Conservation (phyloP, 2,797 vertebrate genomes). For the Chromis chromis region DNA sequence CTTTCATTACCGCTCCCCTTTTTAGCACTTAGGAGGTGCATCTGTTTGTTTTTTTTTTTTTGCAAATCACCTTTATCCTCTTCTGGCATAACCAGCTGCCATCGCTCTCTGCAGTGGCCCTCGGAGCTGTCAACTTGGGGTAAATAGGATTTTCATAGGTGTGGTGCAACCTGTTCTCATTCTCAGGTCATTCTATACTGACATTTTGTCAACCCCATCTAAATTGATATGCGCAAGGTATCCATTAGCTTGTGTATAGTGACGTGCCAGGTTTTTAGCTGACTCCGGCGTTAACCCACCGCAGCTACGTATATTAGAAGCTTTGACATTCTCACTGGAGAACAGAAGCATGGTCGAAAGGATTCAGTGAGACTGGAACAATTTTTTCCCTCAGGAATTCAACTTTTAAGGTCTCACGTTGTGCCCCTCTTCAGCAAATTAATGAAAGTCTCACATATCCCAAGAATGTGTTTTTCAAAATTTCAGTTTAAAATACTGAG, state of each 20-base stretch:
- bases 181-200: slow-evolving; percentile 1
- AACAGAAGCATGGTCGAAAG: no score
- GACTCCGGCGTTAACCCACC: background rate
- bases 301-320: background rate
- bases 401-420: no score
- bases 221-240: background rate
- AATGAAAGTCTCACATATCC: no score
- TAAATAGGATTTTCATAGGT: slow-evolving; percentile 38
- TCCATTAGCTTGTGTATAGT: background rate
- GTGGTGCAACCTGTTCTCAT: slow-evolving; percentile 4
- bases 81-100: slow-evolving; percentile 58
- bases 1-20: slow-evolving; percentile 71
- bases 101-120: slow-evolving; percentile 26
- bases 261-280: background rate
- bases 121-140: slow-evolving; percentile 38
- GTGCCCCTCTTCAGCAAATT: no score
- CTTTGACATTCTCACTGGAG: background rate
- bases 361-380: no score
- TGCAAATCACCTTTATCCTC: slow-evolving; percentile 67
- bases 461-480: no score
- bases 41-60: slow-evolving; percentile 62
- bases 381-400: no score
- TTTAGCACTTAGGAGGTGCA: slow-evolving; percentile 66
- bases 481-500: no score
- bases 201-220: background rate